Evolutionary conservation across 2,888 invertebrate genomes (phyloP).

Genomic region (Sminthurinus aureus): DNA sequence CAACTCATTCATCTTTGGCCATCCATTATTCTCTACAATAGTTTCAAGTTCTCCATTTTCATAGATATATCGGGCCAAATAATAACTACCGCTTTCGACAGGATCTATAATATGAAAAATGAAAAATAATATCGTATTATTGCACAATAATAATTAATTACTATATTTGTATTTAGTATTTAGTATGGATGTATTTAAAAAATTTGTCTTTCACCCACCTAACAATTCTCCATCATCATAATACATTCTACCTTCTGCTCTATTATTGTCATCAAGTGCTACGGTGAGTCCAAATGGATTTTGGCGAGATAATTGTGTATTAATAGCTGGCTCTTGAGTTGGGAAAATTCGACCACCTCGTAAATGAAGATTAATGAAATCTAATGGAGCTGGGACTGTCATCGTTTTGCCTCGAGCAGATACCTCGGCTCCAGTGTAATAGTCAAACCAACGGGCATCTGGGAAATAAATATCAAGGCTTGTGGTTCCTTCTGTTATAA

Average conservation of each 20-base stretch:
- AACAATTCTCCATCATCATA: slow-evolving; percentile 84
- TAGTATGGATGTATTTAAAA: too few relatives aligned
- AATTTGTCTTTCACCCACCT: too few relatives aligned
- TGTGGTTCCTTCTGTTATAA: slow-evolving; percentile 68
- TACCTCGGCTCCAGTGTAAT: slow-evolving; percentile 62
- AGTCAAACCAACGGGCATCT: slow-evolving; percentile 73
- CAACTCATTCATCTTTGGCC: slow-evolving; percentile 45
- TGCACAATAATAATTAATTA: too few relatives aligned
- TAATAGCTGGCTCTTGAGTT: slow-evolving; percentile 70
- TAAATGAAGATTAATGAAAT: slow-evolving; percentile 71
- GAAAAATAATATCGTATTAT: too few relatives aligned
- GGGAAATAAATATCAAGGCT: slow-evolving; percentile 71
- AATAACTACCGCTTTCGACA: slow-evolving; percentile 50
- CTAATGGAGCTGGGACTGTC: slow-evolving; percentile 69
- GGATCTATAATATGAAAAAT: too few relatives aligned
- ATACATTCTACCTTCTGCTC: slow-evolving; percentile 74
- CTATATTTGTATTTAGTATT: too few relatives aligned
- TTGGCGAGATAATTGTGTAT: slow-evolving; percentile 69
- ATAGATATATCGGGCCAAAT: slow-evolving; percentile 44
- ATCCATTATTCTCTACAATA: slow-evolving; percentile 45
- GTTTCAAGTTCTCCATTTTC: slow-evolving; percentile 34
- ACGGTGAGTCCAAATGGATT: slow-evolving; percentile 73
- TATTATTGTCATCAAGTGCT: slow-evolving; percentile 67
- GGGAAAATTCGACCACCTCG: slow-evolving; percentile 79
- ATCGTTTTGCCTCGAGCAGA: slow-evolving; percentile 64